Conservation (phyloP, 2,113 vertebrate species). For the Butorides virescens region DNA sequence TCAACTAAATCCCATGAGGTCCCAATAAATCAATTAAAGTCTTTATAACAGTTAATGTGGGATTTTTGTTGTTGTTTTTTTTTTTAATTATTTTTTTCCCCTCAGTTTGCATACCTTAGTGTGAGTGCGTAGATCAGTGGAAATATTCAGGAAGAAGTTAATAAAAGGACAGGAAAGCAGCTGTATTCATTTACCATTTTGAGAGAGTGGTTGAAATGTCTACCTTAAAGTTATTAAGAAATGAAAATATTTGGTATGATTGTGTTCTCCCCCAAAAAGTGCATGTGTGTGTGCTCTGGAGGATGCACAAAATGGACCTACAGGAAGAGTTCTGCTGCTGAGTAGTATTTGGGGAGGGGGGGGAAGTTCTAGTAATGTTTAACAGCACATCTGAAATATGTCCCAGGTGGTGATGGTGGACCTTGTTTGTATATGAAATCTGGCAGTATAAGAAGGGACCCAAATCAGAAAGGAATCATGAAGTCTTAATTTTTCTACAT, state of each 20-base stretch:
- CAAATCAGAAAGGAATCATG: not conserved
- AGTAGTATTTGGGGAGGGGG: not conserved
- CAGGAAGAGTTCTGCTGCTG: not conserved
- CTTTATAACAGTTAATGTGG: not conserved
- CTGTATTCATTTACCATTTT: not conserved
- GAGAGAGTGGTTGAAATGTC: not conserved
- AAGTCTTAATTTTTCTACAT: not conserved
- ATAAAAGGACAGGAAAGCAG: not conserved
- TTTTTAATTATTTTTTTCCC: not conserved
- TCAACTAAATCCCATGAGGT: not conserved
- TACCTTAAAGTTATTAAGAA: not conserved
- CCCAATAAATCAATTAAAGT: not conserved
- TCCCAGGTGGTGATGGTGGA: not conserved
- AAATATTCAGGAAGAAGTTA: not conserved
- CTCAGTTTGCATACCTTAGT: not conserved
- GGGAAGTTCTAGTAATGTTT: not conserved
- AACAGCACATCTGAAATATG: not conserved
- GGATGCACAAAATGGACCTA: not conserved
- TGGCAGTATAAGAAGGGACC: not conserved
- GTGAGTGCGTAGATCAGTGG: not conserved
- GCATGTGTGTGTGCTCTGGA: accelerated
- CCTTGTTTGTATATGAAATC: not conserved
- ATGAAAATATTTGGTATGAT: not conserved
- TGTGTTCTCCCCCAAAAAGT: not conserved
- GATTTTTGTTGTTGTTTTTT: not conserved